Conservation (phyloP, 2,797 vertebrate species). For the Acanthornis magna region DNA sequence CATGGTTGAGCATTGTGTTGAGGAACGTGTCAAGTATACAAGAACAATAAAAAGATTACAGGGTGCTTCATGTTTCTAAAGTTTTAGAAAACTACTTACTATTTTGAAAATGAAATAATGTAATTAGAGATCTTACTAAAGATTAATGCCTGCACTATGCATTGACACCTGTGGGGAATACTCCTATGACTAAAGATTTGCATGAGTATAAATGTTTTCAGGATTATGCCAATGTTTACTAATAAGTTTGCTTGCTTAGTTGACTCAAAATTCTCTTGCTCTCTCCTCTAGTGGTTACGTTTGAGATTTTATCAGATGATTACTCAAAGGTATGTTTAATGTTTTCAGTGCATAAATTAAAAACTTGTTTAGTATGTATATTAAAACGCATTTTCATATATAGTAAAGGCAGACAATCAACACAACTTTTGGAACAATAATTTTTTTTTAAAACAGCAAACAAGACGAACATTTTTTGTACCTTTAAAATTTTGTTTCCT, state of each 20-base stretch:
- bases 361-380: background rate
- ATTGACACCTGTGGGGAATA: slow-evolving; percentile 26
- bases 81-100: background rate
- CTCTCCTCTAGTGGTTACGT: slow-evolving; percentile 87
- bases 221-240: slow-evolving; percentile 19
- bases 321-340: slow-evolving; percentile 91
- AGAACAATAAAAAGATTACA: slow-evolving; percentile 6
- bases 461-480: background rate
- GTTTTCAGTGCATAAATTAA: slow-evolving; percentile 18
- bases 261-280: slow-evolving; percentile 52
- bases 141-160: background rate
- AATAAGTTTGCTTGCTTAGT: background rate
- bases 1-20: background rate
- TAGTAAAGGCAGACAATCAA: slow-evolving; percentile 9
- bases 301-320: slow-evolving; percentile 96
- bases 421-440: background rate
- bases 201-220: background rate
- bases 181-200: slow-evolving; percentile 5
- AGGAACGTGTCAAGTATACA: background rate
- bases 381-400: slow-evolving; percentile 40
- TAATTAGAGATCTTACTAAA: slow-evolving; percentile 52
- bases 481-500: background rate
- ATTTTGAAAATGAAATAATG: background rate
- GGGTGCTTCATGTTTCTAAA: background rate
- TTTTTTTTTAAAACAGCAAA: background rate